Base-by-base conservation (phyloP, 2,797 vertebrate species). In the Nasua narica region DNA sequence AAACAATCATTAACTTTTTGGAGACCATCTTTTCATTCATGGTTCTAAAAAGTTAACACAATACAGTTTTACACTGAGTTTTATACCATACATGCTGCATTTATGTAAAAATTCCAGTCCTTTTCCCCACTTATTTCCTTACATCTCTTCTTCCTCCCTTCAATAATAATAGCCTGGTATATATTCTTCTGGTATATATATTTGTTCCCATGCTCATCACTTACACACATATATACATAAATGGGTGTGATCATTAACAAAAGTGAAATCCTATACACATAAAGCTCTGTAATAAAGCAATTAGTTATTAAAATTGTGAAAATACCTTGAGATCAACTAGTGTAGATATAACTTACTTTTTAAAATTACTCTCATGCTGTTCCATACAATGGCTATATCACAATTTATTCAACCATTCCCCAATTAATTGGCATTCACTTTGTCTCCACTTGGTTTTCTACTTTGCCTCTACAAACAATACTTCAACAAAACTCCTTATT, bases 361-460 rank as follows among this genome's bases (percentile, higher is more conserved):
- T 37, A 87, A 93, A 95, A 79, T 78, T 70, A 90, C 16, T 87
- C 25, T 81, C 62, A 90, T 32, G 7, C 29, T 90, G 69, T 67
- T 58, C 16, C 67, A 81, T 35, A 58, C 35, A 77, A 88, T 27
- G 29, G 18, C 10, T 69, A 56, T 40, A 84, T 62, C 50, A 95
- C 8, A 86, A 78, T 52, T 93, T 56, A 89, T 29, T 40, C 62
- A 94, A 88, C 21, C 7, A 84, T 40, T 76, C 1, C 12, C 37
- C 37, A 81, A 52, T 78, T 95, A 46, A 23, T 43, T 35, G 46
- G 27, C 37, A 87, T 40, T 93, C 12, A 62, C 4, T 85, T 56
- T 78, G 40, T 88, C 62, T 94, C 54, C 50, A 93, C 7, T 37
- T 95, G 67, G n/a, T 60, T 77, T 86, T 79, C 85, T 90, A 88